Base-by-base conservation (phyloP, 1,140 invertebrate species). In the Galleria mellonella region DNA sequence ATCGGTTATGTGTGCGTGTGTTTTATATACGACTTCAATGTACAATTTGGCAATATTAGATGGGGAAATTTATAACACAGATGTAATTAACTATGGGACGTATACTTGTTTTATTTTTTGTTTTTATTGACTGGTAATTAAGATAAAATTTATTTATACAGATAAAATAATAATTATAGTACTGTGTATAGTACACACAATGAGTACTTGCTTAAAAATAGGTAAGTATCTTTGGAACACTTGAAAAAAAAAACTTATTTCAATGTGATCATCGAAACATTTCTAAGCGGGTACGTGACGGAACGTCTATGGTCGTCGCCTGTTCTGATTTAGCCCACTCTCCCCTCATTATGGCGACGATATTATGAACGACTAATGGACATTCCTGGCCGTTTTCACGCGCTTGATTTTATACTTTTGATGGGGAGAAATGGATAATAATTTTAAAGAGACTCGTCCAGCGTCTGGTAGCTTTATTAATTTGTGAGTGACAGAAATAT, bases 281-380 rank as follows among this genome's bases (percentile, higher is more conserved):
- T 23, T 33, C 31, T 41, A n/a, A n/a, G n/a, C 17, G 40, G 32
- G 45, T 47, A 55, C 60, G 55, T 55, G 59, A 37, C 50, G 55
- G 48, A 47, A 60, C 46, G 52, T 30, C 39, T 32, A 47, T 27
- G 44, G 41, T 39, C 47, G 23, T 30, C 47, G 36, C 17, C 28
- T 41, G 39, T 43, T 29, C 55, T 45, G 51, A 55, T 55, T 60
- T 51, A 38, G 35, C 53, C 61, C 50, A 49, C 32, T 51, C 50
- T 50, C 51, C 51, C 56, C 56, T 64, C 61, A 64, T 64, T 64
- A 62, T 31, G 23, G 38, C 49, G 47, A 42, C 35, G 47, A 55
- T 59, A 52, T 61, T 50, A 61, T 55, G 47, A 43, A 49, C 46
- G 45, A 52, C 47, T 58, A 61, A 65, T 61, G 47, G 57, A 62